These are phyloP conservation scores for Sebastes ruberrimus DNA, from an alignment of 2,797 vertebrate species.

Conservation along the genomic window DNA sequence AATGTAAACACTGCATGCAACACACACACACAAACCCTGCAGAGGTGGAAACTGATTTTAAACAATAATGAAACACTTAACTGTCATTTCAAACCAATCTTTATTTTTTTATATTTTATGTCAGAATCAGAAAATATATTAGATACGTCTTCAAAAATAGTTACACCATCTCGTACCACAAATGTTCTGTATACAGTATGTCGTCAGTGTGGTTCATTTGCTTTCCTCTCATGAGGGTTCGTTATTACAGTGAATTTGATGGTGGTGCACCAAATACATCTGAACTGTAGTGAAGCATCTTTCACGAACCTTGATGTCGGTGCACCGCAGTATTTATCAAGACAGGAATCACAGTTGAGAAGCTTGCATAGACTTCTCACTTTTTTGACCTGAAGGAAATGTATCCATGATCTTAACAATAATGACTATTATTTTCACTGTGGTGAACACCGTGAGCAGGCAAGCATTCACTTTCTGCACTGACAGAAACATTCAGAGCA, in stretches of 20 bases:
- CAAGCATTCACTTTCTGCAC: neutral
- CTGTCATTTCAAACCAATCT: constrained; percentile 38
- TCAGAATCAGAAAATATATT: constrained; percentile 52
- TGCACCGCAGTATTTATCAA: neutral
- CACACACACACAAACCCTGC: neutral
- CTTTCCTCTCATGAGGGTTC: neutral
- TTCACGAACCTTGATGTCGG: neutral
- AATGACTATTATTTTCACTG: neutral
- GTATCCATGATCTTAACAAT: neutral
- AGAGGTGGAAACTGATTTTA: neutral
- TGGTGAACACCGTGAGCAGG: neutral
- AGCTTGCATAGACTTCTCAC: constrained; percentile 36
- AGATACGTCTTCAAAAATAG: constrained; percentile 47
- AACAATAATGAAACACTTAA: constrained; percentile 18
- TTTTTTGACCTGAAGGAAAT: neutral
- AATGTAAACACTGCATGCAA: constrained; percentile 34
- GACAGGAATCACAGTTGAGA: neutral
- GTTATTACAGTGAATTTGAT: neutral
- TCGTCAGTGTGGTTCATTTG: neutral
- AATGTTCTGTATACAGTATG: neutral
- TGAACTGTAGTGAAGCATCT: neutral
- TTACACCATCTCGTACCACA: constrained; percentile 20
- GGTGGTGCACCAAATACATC: neutral
- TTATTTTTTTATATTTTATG: constrained; percentile 54
- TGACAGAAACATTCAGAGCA: constrained; percentile 18